Evolutionary conservation across 2,113 vertebrate genomes (phyloP), one percentile per base, ranked within the genome.

Genomic region (Nematolebias whitei): DNA sequence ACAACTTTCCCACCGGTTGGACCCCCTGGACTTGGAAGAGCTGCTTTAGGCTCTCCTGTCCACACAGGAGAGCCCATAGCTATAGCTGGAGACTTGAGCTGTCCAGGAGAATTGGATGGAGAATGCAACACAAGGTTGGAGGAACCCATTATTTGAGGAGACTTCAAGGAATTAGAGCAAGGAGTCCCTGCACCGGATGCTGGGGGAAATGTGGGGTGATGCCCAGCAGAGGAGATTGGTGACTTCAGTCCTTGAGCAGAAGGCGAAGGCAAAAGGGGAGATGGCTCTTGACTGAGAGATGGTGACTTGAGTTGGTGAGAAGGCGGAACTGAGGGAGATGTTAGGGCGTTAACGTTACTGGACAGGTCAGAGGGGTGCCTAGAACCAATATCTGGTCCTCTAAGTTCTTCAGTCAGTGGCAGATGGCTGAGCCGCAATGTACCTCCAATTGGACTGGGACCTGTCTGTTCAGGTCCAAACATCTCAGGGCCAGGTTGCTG

Each of bases 231-330:
- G 59, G 94, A 90, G 0, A 96, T 92, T 0, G 96, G 98, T 0
- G 98, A 99, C 87, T 98, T 99, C 70, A 98, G 92, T 79, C 93
- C 94, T 78, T 94, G 90, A 81, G 94, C 92, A 3, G 96, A 96
- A 4, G 98, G 96, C 0, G 97, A 98, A 15, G 93, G 91, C 76
- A 98, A 91, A 63, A 96, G 89, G 0, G 95, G 95, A 0, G 96
- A 96, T 57, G 96, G 92, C 74, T 94, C 94, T 78, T 96, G 96
- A 82, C 93, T 94, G 68, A 98, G 90, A 3, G 95, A 95, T 5
- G 96, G 96, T 2, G 96, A 98, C 78, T 96, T 98, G 66, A 97
- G 93, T 65, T 95, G 96, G 41, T 92, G 92, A 55, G 90, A 78
- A 50, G 82, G 87, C 57, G 95, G 94, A 90, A 96, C 92, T 54